A percentile compares a stretch with the other conserved stretches of the same genome.
These are phyloP conservation scores for Pelodytes ibericus DNA, from an alignment of 2,797 vertebrate species.

Conservation along the genomic window DNA sequence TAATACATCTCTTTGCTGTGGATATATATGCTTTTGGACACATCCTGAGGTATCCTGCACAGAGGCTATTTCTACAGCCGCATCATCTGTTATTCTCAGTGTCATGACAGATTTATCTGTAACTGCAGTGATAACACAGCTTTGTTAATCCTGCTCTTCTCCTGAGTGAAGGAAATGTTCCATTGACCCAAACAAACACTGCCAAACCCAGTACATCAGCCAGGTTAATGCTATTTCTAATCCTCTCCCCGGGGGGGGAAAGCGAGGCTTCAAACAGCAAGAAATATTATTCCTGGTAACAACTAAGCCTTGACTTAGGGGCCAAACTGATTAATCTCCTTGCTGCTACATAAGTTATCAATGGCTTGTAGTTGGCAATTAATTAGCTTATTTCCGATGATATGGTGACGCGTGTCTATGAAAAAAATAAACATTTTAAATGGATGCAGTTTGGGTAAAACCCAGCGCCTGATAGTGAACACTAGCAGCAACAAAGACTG, in stretches of 20 bases:
- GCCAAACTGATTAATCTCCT: slow-evolving; percentile 39
- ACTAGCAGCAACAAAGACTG: no score
- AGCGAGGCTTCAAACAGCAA: slow-evolving; percentile 26
- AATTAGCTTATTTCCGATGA: neutral
- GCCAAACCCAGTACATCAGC: slow-evolving; percentile 28
- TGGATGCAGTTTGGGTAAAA: no score
- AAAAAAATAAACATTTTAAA: no score
- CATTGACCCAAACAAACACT: slow-evolving; percentile 45
- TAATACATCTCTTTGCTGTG: neutral
- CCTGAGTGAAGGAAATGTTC: slow-evolving; percentile 48
- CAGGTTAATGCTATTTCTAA: slow-evolving; percentile 47
- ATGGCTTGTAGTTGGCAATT: neutral
- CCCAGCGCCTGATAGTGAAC: no score
- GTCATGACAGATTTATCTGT: slow-evolving; percentile 46
- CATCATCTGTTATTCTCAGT: slow-evolving; percentile 47
- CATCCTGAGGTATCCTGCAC: neutral
- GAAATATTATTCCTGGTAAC: slow-evolving; percentile 27
- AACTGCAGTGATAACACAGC: slow-evolving; percentile 36
- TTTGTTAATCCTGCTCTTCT: slow-evolving; percentile 44
- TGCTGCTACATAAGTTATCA: slow-evolving; percentile 10
- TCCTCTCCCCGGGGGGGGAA: slow-evolving; percentile 28
- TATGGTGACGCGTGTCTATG: no score
- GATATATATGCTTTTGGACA: neutral
- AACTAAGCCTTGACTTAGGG: neutral
- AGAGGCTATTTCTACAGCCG: neutral